Base-by-base conservation (phyloP, 2,797 vertebrate species). In the Hipposideros larvatus region DNA sequence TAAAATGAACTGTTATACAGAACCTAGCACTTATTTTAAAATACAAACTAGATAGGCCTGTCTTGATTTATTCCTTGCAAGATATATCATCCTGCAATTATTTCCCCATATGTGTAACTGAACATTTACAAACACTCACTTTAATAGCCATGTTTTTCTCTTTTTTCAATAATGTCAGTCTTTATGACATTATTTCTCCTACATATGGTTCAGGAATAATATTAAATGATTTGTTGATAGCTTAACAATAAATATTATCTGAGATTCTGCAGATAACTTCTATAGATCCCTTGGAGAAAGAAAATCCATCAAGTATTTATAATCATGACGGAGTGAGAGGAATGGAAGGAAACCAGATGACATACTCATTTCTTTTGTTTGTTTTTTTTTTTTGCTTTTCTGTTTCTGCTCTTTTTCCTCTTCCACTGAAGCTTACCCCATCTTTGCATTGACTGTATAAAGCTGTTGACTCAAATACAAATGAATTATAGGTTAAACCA, bases 181-280 rank as follows among this genome's bases (percentile, higher is more conserved):
- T 79, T 86, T 75, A 55, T 87, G 26, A 77, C 21, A 73, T 68
- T 63, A 91, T 73, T 94, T 71, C 65, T 71, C 19, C 26, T 68
- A 84, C 11, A 79, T 59, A 63, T 78, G 21, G 4, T 41, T 87
- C 9, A 94, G 9, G 1, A 87, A 95, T 89, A 85, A 74, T 91
- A 78, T 28, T 96, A 91, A 85, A 63, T 90, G 18, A 41, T 92
- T 37, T 93, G 63, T 65, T 88, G n/a, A 73, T 68, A 87, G 1
- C 3, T 43, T 70, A 18, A 86, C 6, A 65, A 63, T 11, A 79
- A 41, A 24, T 87, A 14, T 31, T 61, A 1, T n/a, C 11, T n/a
- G 80, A 92, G 26, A 83, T 63, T 70, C 16, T 87, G 10, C 22
- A 86, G 4, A 83, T 24, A 85, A 70, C 7, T 11, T 86, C 8